Evolutionary conservation across 2,113 vertebrate genomes (phyloP).

Genomic region (Takifugu bimaculatus): DNA sequence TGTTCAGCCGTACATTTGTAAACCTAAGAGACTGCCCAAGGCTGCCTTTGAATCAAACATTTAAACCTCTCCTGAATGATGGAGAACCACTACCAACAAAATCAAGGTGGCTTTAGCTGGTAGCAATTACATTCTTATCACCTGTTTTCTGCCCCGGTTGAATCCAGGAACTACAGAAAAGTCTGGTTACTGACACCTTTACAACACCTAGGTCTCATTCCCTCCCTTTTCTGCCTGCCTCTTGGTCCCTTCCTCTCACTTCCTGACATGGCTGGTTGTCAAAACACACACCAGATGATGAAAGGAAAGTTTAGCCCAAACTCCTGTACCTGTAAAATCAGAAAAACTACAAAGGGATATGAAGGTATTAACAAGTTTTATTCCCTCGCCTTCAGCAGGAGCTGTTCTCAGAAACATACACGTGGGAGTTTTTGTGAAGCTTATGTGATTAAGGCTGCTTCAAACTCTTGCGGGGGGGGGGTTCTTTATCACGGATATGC

Average conservation of each 20-base stretch:
- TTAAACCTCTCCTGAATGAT: too few relatives aligned
- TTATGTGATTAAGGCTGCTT: constrained; percentile 19
- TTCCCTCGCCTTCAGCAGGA: constrained; percentile 15
- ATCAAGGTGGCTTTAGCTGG: too few relatives aligned
- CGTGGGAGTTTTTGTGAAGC: constrained; percentile 12
- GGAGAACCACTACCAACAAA: too few relatives aligned
- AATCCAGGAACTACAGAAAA: constrained; percentile 44
- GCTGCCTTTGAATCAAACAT: too few relatives aligned
- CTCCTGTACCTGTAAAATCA: constrained; percentile 11
- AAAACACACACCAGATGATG: constrained; percentile 7
- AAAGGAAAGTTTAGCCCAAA: constrained; percentile 11
- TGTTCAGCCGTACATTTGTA: too few relatives aligned
- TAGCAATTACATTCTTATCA: constrained; percentile 1
- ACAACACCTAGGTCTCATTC: constrained; percentile 5
- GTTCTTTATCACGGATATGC: too few relatives aligned
- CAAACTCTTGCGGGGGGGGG: too few relatives aligned
- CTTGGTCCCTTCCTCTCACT: constrained; percentile 8
- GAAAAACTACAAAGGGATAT: not conserved
- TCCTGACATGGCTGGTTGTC: not conserved
- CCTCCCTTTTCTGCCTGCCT: constrained; percentile 18
- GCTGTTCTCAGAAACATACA: constrained; percentile 18
- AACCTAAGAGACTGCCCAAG: too few relatives aligned
- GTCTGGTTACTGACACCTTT: constrained; percentile 52
- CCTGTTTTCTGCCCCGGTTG: constrained; percentile 20
- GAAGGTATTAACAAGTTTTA: constrained; percentile 10